These are phyloP conservation scores for Lutjanus argentimaculatus DNA, from an alignment of 2,797 vertebrate genomes.

Conservation along the genomic window DNA sequence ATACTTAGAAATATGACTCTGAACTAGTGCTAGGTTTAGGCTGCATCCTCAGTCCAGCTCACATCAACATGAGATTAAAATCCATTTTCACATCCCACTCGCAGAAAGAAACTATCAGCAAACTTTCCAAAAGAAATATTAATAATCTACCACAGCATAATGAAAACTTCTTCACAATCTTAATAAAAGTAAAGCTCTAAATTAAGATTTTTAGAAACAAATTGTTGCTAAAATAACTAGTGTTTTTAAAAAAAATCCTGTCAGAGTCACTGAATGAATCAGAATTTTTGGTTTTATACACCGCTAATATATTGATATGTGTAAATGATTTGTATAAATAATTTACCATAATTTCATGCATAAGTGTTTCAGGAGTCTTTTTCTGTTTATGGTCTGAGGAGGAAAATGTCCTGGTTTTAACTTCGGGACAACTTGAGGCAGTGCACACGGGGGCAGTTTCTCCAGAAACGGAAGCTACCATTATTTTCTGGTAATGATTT, in stretches of 20 bases:
- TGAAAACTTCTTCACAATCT: background rate
- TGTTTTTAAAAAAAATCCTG: background rate
- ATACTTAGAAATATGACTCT: too few relatives aligned
- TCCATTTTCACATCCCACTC: background rate
- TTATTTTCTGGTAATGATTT: background rate
- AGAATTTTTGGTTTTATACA: background rate
- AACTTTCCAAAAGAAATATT: background rate
- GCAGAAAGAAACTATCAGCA: background rate
- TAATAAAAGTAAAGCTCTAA: background rate
- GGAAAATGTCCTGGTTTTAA: background rate
- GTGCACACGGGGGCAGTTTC: background rate
- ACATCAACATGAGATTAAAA: background rate
- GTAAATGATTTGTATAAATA: conserved; percentile 52
- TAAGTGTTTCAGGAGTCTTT: conserved; percentile 14
- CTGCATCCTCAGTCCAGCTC: background rate
- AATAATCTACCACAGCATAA: background rate
- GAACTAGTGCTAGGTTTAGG: background rate
- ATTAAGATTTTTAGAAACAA: conserved; percentile 5
- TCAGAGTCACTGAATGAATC: background rate
- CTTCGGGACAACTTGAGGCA: background rate
- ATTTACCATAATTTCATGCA: conserved; percentile 49
- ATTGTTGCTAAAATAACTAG: conserved; percentile 14
- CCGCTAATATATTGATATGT: conserved; percentile 6
- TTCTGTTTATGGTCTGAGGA: background rate
- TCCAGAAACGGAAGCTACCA: background rate